Percentiles rank a stretch among this genome's conserved stretches.
Conservation (phyloP, 2,113 vertebrate species). For the Telmatochromis bifrenatus region DNA sequence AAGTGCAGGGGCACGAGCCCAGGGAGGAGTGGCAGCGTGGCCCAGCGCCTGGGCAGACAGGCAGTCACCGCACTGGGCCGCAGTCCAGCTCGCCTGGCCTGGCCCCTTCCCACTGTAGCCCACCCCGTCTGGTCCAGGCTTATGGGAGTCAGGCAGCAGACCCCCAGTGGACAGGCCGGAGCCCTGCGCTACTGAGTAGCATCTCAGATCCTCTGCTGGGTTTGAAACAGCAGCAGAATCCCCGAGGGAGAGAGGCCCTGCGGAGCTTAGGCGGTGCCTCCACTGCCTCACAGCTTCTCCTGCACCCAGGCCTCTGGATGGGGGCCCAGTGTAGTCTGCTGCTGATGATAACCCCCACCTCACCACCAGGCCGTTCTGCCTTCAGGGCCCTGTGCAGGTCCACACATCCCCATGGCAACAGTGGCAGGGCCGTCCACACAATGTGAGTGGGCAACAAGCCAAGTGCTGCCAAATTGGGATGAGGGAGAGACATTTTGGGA, state of each 20-base stretch:
- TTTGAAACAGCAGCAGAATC: conserved; percentile 20
- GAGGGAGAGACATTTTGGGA: conserved; percentile 64
- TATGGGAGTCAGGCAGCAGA: conserved; percentile 67
- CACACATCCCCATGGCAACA: conserved; percentile 78
- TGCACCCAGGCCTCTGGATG: conserved; percentile 57
- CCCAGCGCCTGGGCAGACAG: conserved; percentile 75
- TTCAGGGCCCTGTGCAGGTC: conserved; percentile 68
- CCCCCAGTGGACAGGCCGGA: conserved; percentile 70
- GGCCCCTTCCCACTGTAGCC: conserved; percentile 59
- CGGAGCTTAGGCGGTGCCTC: not conserved
- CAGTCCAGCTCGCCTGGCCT: conserved; percentile 66
- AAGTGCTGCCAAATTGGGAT: conserved; percentile 71
- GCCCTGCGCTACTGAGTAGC: conserved; percentile 31
- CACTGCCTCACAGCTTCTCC: conserved; percentile 32
- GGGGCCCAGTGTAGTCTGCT: conserved; percentile 58
- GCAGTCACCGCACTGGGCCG: conserved; percentile 74
- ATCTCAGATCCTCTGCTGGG: conserved; percentile 38
- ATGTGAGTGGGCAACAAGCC: conserved; percentile 73
- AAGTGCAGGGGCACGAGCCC: conserved; percentile 74
- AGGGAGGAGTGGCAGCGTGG: conserved; percentile 70
- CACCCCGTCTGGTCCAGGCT: conserved; percentile 68
- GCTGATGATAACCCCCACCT: conserved; percentile 68
- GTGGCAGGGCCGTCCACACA: conserved; percentile 72
- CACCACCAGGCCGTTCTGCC: conserved; percentile 58
- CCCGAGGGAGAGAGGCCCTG: not conserved